Conservation (phyloP, 2,888 invertebrate genomes). For the Aricia artaxerxes region DNA sequence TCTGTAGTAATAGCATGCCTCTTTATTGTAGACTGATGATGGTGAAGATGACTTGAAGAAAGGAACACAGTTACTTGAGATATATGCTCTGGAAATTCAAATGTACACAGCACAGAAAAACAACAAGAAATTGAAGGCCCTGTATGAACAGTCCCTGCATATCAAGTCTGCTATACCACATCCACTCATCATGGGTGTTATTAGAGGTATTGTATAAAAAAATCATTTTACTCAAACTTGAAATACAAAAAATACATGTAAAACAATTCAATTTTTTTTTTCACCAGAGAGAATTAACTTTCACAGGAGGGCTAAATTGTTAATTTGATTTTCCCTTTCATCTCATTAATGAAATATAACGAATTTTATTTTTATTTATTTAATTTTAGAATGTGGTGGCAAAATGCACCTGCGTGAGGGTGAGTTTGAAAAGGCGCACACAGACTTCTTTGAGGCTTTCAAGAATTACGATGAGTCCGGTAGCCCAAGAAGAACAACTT, state of each 20-base stretch:
- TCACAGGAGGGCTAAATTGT: too few relatives aligned
- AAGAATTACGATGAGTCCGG: constrained; percentile 99
- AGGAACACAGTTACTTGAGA: constrained; percentile 98
- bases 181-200: constrained; percentile 99
- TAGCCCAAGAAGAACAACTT: constrained; percentile 96
- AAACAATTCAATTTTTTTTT: too few relatives aligned
- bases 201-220: constrained; percentile 84
- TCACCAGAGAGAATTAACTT: too few relatives aligned
- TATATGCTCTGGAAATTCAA: constrained; percentile 99
- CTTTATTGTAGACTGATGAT: constrained; percentile 88
- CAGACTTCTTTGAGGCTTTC: constrained; percentile 99
- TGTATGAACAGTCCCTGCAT: constrained; percentile 98
- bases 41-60: constrained; percentile 99
- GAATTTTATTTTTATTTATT: too few relatives aligned
- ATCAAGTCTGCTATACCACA: constrained; percentile 99
- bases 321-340: too few relatives aligned
- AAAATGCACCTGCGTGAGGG: constrained; percentile 99
- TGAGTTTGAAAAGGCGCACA: constrained; percentile 99
- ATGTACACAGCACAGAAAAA: constrained; percentile 99
- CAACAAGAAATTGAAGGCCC: constrained; percentile 96
- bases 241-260: too few relatives aligned
- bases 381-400: constrained; percentile 93
- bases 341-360: too few relatives aligned
- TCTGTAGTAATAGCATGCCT: background rate
- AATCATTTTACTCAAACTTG: too few relatives aligned